phyloP scores from a whole-genome alignment of 2,113 vertebrate species.

The Chrysemys picta region DNA sequence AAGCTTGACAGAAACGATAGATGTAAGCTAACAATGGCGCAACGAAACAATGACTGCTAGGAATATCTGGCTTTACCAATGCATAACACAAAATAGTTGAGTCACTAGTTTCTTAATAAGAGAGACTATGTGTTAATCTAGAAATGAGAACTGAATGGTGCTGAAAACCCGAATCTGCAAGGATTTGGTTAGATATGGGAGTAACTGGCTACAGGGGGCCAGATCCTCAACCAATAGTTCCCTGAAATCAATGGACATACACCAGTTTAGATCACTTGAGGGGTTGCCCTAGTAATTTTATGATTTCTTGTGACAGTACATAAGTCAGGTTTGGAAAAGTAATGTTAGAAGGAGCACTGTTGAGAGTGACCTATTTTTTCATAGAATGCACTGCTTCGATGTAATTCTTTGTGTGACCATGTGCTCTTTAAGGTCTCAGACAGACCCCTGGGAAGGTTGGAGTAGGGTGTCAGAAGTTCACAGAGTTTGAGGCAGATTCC shows the following conservation, averaged over 20 bases:
- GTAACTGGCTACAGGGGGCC: neutral
- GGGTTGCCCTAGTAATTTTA: neutral
- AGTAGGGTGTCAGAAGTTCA: neutral
- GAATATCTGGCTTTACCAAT: slow-evolving; percentile 46
- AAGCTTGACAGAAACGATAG: slow-evolving; percentile 24
- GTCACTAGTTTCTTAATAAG: neutral
- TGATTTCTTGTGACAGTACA: neutral
- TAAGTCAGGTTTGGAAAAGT: neutral
- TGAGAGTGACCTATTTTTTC: slow-evolving; percentile 33
- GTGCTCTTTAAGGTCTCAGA: neutral
- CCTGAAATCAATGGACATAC: neutral
- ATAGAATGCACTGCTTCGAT: neutral
- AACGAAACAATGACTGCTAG: slow-evolving; percentile 61
- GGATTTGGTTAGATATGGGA: neutral
- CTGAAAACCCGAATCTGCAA: neutral
- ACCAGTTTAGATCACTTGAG: neutral
- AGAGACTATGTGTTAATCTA: slow-evolving; percentile 21
- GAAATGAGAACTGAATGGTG: neutral
- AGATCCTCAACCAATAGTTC: neutral
- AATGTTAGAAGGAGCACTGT: neutral
- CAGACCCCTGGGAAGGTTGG: neutral
- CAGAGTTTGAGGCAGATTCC: neutral
- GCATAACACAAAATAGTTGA: neutral
- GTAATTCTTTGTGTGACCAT: neutral
- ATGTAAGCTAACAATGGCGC: slow-evolving; percentile 32